Conservation (phyloP, 2,113 vertebrate genomes). For the Protobothrops flavoviridis region DNA sequence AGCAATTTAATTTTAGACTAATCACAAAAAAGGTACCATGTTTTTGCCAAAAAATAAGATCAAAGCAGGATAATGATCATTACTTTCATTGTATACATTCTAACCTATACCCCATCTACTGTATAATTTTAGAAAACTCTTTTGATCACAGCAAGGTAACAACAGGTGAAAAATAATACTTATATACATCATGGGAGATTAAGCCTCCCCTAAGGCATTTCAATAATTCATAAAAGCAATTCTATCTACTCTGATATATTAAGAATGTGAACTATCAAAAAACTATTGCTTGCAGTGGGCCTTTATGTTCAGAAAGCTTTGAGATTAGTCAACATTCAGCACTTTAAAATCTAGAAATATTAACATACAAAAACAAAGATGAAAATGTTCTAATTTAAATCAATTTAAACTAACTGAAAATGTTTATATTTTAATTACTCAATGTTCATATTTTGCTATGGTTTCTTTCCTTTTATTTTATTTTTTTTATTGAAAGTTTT, state of each 20-base stretch:
- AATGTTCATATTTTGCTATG: background rate
- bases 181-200: background rate
- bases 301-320: background rate
- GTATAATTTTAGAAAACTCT: background rate
- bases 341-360: background rate
- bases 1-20: background rate
- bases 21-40: background rate
- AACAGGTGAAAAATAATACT: background rate
- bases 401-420: background rate
- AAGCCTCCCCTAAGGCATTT: background rate
- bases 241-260: background rate
- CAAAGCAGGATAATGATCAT: background rate
- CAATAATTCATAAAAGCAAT: background rate
- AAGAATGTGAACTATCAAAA: background rate
- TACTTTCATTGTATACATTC: too few relatives aligned
- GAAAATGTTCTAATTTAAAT: background rate
- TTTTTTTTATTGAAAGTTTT: too few relatives aligned
- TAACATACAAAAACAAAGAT: background rate
- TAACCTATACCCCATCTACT: background rate
- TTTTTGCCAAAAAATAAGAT: background rate
- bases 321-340: background rate
- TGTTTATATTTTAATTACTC: background rate
- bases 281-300: background rate
- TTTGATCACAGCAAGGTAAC: background rate
- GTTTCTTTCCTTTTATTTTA: background rate